Conservation (phyloP, 1,140 invertebrate species). For the Papilio polyxenes region DNA sequence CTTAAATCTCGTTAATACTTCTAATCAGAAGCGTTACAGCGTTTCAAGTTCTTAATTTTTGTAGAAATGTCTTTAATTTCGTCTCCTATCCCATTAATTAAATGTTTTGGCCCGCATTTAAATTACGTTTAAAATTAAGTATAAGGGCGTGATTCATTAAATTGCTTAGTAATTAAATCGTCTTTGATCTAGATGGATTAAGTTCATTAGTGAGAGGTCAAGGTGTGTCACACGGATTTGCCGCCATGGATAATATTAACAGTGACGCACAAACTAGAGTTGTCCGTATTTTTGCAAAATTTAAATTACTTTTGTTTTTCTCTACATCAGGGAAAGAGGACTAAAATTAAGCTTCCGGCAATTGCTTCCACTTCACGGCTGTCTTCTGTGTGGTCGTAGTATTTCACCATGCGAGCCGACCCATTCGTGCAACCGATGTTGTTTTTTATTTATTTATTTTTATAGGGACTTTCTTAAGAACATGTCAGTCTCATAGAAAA, state of each 20-base stretch:
- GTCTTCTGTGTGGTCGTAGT: no score
- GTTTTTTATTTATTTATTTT: no score
- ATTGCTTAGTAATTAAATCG: constrained; percentile 7
- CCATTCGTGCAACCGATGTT: no score
- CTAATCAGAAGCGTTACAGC: no score
- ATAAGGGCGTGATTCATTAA: constrained; percentile 11
- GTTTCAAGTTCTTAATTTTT: background rate
- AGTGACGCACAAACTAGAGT: constrained; percentile 54
- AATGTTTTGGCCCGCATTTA: background rate
- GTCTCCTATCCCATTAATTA: background rate
- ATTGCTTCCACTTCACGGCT: no score
- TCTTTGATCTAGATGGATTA: constrained; percentile 45
- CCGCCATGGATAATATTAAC: constrained; percentile 60
- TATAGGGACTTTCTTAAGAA: no score
- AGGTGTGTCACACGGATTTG: constrained; percentile 46
- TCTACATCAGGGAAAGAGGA: no score
- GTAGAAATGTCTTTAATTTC: background rate
- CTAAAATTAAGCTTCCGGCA: no score
- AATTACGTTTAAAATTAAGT: background rate
- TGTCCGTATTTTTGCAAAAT: constrained; percentile 16
- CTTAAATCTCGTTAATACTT: no score
- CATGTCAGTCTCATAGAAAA: no score
- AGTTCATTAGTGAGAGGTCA: constrained; percentile 56
- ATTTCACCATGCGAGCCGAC: no score
- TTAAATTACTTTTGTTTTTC: constrained; percentile 19